Evolutionary conservation across 2,797 vertebrate genomes (phyloP), one percentile per base, ranked within the genome.

Genomic region (Mormyrops attenuatus): DNA sequence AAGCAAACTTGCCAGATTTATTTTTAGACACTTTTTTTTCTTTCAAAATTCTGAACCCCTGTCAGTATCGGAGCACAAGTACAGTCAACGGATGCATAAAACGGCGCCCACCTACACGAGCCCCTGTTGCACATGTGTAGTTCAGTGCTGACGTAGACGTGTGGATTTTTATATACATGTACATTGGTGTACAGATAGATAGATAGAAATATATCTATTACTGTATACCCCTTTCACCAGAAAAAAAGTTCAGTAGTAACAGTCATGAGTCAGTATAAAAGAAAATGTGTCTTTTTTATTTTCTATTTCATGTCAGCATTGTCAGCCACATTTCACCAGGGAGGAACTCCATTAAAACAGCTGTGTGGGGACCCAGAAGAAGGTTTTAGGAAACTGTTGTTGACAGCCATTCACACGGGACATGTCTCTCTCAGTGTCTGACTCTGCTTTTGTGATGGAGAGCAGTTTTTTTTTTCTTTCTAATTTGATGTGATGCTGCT

Each of bases 321-420:
- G 80, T 85, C 80, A 50, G 89, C 22, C 57, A 66, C 55, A 49
- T 6, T 41, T 69, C 49, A 17, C 85, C 47, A 57, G 63, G 50
- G 85, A 89, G 5, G 49, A 89, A 60, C 50, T 80, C 49, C 34
- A 52, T 44, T 82, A 69, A 57, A 88, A 88, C 89, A 89, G 57
- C 49, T 89, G 50, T n/a, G 60, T 50, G 13, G 57, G 73, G 41
- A 30, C 85, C 26, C 50, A 87, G 66, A 82, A 82, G 60, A 57
- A 88, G 30, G 85, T 86, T 17, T 53, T 77, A 13, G 52, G 57
- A 89, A 89, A 86, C 60, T 87, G 38, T 55, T 89, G 85, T 87
- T 89, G 50, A 89, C 66, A 85, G 15, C 50, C 47, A 7, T 22
- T 87, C 85, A 60, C 85, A 3, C 8, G 85, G 89, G 89, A 89